Percentiles rank a stretch among this genome's conserved stretches.
Evolutionary conservation across 1,140 invertebrate genomes (phyloP).

Genomic region (Heliconius melpomene): DNA sequence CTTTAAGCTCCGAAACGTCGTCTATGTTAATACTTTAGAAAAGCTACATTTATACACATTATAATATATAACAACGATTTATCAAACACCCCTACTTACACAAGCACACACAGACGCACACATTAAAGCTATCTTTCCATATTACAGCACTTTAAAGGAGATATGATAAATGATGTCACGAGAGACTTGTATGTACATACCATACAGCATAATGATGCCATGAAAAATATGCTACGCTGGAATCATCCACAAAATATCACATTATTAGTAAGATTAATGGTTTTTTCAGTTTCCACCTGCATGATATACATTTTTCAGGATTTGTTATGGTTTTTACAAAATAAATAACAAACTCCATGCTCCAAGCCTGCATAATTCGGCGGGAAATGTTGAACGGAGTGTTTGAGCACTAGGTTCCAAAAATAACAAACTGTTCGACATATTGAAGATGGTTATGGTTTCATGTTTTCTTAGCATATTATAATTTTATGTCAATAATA

Average conservation of each 20-base stretch:
- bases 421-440: too few species aligned
- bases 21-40: background rate
- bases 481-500: too few species aligned
- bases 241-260: background rate
- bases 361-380: too few species aligned
- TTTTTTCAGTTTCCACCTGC: background rate
- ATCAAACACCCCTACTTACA: background rate
- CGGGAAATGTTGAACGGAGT: too few species aligned
- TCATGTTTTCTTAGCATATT: too few species aligned
- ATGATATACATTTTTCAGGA: too few species aligned
- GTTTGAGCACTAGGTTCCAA: too few species aligned
- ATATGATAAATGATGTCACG: background rate
- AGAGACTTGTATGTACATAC: conserved; percentile 4
- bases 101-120: background rate
- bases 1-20: background rate
- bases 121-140: conserved; percentile 7
- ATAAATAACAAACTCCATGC: too few species aligned
- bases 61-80: background rate
- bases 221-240: conserved; percentile 11
- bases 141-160: conserved; percentile 8
- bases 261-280: conserved; percentile 4
- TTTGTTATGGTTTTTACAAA: too few species aligned
- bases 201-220: conserved; percentile 7
- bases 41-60: background rate
- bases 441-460: too few species aligned